Base-by-base conservation (phyloP, 2,888 invertebrate species). In the Polylopha cassiicola region DNA sequence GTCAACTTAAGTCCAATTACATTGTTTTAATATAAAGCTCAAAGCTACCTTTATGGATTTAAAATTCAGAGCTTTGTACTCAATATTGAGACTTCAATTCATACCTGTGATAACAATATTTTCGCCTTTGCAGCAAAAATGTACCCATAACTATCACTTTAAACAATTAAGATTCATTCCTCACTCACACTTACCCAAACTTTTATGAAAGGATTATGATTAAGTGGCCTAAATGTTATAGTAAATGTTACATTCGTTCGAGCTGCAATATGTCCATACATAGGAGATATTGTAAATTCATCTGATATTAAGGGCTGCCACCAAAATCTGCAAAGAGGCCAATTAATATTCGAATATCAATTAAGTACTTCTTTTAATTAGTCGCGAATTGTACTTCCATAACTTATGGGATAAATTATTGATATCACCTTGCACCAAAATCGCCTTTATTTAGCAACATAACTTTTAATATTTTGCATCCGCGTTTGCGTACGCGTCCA, bases 231-330 rank as follows among this genome's bases (percentile, higher is more conserved):
- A 61, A 90, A 92, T 13, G 79, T 86, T 18, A 92, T 86, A 13
- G 86, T 87, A 54, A 91, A 91, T 1, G 88, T 87, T 1, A 91
- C 87, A 47, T 89, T 87, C 48, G 87, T 88, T 17, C 87, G 89
- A 0, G 91, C 87, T 2, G 90, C 87, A 44, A 90, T 87, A 50
- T 88, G 89, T 3, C 92, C 92, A 37, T 87, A 78, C 49, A 77
- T 68, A 0, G 92, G 92, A 1, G 69, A 65, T 48, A 92, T 88
- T 3, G 73, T 78, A 58, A 91, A 92, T 51, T 88, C 86, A 2
- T 73, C 70, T 1, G 77, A 69, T 48, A 65, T 67, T 10, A 82
- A 46, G 6, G 81, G 82, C 44, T 84, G 82, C 85, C 85, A 85
- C 68, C 75, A 81, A 46, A 84, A 85, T 38, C 85, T 85, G 45